Percentiles rank a stretch among this genome's conserved stretches.
These are phyloP conservation scores for Gonioctena quinquepunctata DNA, from an alignment of 1,140 invertebrate genomes.

Conservation along the genomic window DNA sequence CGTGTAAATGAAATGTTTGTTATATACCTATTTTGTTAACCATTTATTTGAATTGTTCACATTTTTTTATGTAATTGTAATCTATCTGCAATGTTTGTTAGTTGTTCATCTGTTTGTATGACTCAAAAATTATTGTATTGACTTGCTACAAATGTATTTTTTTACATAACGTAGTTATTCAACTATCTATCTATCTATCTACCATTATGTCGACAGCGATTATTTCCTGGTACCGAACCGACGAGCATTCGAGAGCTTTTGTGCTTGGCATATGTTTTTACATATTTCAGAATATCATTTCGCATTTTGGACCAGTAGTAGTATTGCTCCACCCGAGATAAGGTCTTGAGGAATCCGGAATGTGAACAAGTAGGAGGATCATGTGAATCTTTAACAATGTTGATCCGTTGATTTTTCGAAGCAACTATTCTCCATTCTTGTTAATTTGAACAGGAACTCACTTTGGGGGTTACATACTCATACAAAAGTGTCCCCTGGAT, in stretches of 20 bases:
- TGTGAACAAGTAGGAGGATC: slow-evolving; percentile 8
- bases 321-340: slow-evolving; percentile 1
- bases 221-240: too few species aligned
- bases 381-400: slow-evolving; percentile 12
- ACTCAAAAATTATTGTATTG: too few species aligned
- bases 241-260: background rate
- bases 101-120: too few species aligned
- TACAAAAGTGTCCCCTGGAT: slow-evolving; percentile 2
- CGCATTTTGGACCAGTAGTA: slow-evolving; percentile 17
- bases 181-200: too few species aligned
- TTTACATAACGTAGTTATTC: too few species aligned
- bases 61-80: too few species aligned
- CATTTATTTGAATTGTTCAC: too few species aligned
- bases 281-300: background rate
- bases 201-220: too few species aligned
- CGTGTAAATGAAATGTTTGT: too few species aligned
- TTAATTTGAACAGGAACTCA: background rate
- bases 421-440: slow-evolving; percentile 20
- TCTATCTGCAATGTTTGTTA: too few species aligned
- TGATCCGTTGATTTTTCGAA: slow-evolving; percentile 1
- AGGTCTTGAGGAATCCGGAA: slow-evolving; percentile 20
- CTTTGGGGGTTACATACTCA: background rate
- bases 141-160: too few species aligned
- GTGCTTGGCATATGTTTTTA: background rate
- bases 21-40: too few species aligned